Percentiles rank a stretch among this genome's conserved stretches.
phyloP scores from a whole-genome alignment of 2,888 invertebrate species.

The Stegophylla sp. region DNA sequence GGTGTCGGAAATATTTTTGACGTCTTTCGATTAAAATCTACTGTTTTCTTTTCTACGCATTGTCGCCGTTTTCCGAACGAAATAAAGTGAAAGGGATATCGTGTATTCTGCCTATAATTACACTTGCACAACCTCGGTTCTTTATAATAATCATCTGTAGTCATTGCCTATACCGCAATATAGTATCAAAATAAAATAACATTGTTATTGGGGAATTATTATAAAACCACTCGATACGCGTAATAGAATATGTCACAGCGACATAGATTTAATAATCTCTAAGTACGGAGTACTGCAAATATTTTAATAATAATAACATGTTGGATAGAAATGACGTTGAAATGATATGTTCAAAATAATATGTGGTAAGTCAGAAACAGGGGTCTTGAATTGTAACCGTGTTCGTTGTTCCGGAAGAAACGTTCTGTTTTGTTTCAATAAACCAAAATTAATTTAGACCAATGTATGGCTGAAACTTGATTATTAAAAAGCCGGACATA shows the following conservation, averaged over 20 bases:
- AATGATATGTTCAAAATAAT: too few relatives aligned
- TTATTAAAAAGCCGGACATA: too few relatives aligned
- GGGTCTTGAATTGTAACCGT: too few relatives aligned
- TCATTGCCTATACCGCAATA: neutral
- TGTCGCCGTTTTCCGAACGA: neutral
- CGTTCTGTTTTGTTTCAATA: too few relatives aligned
- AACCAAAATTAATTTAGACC: too few relatives aligned
- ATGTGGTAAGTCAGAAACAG: too few relatives aligned
- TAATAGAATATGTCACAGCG: neutral
- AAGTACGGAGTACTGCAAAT: neutral
- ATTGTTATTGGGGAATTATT: neutral
- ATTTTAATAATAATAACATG: neutral
- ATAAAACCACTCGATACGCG: neutral
- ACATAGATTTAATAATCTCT: neutral
- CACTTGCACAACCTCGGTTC: constrained; percentile 10
- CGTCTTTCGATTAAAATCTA: neutral
- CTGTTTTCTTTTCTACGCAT: neutral
- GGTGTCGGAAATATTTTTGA: neutral
- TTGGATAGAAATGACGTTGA: too few relatives aligned
- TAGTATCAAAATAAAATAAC: neutral
- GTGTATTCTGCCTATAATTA: constrained; percentile 7
- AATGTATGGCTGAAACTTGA: too few relatives aligned
- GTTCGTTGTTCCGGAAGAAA: too few relatives aligned
- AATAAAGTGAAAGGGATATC: constrained; percentile 22
- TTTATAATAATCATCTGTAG: constrained; percentile 26